A percentile compares a stretch with the other conserved stretches of the same genome.
Conservation (phyloP, 2,888 invertebrate species). For the Tenthredo amoena region DNA sequence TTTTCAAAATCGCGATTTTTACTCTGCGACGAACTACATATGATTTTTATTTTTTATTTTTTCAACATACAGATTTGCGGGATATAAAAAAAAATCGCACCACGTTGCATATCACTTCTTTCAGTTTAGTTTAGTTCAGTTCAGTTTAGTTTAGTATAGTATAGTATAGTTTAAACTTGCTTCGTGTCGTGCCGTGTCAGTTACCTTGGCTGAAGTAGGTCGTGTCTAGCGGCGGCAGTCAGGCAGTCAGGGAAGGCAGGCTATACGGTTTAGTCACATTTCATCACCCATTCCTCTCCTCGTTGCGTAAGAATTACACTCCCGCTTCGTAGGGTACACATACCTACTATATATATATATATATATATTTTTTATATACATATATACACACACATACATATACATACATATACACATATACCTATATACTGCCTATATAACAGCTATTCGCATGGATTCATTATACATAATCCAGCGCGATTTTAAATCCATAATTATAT, state of each 20-base stretch:
- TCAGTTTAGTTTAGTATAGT: not conserved
- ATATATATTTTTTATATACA: not conserved
- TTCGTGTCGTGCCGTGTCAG: slow-evolving; percentile 42
- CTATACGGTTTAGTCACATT: slow-evolving; percentile 44
- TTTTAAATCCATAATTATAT: no score
- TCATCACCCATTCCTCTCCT: slow-evolving; percentile 35
- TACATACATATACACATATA: not conserved
- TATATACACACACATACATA: not conserved
- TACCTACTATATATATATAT: not conserved
- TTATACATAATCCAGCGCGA: not conserved
- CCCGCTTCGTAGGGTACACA: slow-evolving; percentile 9
- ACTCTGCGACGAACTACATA: not conserved
- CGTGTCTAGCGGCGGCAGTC: slow-evolving; percentile 46
- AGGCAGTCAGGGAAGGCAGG: slow-evolving; percentile 7
- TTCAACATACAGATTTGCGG: not conserved
- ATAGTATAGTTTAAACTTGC: not conserved
- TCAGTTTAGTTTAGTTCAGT: not conserved
- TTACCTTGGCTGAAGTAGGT: slow-evolving; percentile 51
- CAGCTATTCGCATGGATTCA: not conserved
- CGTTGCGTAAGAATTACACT: slow-evolving; percentile 38
- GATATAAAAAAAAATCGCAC: not conserved
- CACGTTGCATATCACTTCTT: not conserved
- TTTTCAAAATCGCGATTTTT: not conserved
- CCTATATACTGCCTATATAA: not conserved
- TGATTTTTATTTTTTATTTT: not conserved